Conservation (phyloP, 2,888 invertebrate genomes). For the Luffia ferchaultella region DNA sequence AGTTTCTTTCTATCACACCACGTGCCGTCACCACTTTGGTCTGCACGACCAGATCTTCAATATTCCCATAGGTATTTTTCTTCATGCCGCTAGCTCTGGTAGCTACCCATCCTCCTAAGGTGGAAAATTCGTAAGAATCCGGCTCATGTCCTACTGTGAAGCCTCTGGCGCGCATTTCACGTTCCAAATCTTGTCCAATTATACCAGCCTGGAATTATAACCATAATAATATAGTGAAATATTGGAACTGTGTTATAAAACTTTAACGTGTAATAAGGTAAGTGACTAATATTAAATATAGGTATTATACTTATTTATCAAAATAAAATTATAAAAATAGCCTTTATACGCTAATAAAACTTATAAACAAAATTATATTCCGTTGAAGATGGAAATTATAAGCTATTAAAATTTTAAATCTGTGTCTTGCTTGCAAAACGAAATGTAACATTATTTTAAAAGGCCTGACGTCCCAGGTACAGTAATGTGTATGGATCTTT, state of each 20-base stretch:
- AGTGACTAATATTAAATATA: no score
- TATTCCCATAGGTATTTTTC: constrained; percentile 98
- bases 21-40: constrained; percentile 86
- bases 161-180: constrained; percentile 78
- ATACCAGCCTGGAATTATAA: constrained; percentile 86
- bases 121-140: constrained; percentile 97
- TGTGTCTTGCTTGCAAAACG: no score
- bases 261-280: no score
- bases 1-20: constrained; percentile 85
- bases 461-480: no score
- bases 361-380: no score
- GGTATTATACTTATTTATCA: neutral
- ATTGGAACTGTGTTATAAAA: no score
- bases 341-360: no score
- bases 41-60: constrained; percentile 93
- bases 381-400: no score
- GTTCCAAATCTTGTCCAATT: constrained; percentile 93
- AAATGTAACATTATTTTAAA: no score
- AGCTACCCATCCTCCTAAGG: constrained; percentile 97
- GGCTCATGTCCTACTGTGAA: constrained; percentile 97
- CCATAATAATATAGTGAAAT: neutral
- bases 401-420: no score
- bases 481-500: no score
- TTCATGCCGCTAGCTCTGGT: constrained; percentile 99
- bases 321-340: no score